A percentile compares a stretch with the other conserved stretches of the same genome.
Conservation (phyloP, 2,797 vertebrate genomes). For the Syncerus caffer region DNA sequence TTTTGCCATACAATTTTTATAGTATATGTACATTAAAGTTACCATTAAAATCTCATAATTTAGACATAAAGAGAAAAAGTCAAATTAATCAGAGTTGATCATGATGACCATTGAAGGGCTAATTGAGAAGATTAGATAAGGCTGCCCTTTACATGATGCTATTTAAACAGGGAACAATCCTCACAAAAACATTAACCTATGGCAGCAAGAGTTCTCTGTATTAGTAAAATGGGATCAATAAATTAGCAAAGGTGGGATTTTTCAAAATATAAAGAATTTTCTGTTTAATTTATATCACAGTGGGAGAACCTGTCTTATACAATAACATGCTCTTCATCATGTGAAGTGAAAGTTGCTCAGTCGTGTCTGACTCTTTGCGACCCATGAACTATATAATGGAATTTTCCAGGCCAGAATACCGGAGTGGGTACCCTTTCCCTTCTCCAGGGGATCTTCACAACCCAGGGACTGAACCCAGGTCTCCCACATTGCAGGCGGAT, state of each 20-base stretch:
- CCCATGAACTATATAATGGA: neutral
- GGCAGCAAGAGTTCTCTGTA: neutral
- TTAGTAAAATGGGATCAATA: neutral
- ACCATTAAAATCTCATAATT: neutral
- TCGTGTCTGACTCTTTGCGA: fast-evolving
- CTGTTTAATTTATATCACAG: conserved; percentile 18
- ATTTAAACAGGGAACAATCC: neutral
- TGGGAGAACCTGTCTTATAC: neutral
- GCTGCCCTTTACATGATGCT: neutral
- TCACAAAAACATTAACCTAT: neutral
- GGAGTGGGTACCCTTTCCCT: neutral
- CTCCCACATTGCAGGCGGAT: neutral
- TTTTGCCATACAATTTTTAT: neutral
- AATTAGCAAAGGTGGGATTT: neutral
- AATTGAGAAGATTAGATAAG: neutral
- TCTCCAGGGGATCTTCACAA: neutral
- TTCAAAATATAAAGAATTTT: neutral
- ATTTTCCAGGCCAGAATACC: neutral
- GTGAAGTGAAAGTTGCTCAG: neutral
- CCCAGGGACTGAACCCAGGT: neutral
- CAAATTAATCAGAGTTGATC: neutral
- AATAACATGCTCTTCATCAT: neutral
- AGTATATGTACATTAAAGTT: neutral
- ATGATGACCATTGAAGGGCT: neutral
- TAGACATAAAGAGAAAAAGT: neutral